A percentile compares a stretch with the other conserved stretches of the same genome.
These are phyloP conservation scores for Cuniculus paca DNA, from an alignment of 2,797 vertebrate species.

Conservation along the genomic window DNA sequence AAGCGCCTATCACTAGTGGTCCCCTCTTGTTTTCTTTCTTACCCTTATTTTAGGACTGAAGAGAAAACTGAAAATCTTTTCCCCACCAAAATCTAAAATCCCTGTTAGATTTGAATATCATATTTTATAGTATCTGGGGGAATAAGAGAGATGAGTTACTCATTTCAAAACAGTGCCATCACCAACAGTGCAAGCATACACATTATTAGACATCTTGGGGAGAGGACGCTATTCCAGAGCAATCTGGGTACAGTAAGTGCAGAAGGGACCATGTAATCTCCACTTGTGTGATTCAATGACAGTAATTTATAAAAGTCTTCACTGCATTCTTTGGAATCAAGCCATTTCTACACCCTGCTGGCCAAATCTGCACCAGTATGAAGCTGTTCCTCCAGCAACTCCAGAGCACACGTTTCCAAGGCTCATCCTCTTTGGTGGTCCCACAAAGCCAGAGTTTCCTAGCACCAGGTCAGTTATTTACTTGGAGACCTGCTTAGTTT, in stretches of 20 bases:
- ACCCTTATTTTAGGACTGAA: background rate
- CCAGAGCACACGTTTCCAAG: background rate
- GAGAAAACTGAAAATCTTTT: background rate
- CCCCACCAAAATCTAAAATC: background rate
- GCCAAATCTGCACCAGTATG: background rate
- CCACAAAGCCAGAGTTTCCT: constrained; percentile 37
- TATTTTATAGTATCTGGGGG: background rate
- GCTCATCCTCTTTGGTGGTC: constrained; percentile 67
- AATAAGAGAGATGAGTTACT: background rate
- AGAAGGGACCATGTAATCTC: accelerated
- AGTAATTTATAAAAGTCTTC: background rate
- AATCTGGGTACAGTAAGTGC: background rate
- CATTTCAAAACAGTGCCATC: background rate
- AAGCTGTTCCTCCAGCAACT: background rate
- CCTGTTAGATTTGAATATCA: background rate
- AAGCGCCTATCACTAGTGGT: background rate
- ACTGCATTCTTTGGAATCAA: background rate
- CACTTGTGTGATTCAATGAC: background rate
- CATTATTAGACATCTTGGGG: background rate
- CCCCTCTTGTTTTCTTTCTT: background rate
- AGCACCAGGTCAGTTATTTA: constrained; percentile 64
- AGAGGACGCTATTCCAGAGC: background rate
- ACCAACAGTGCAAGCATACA: background rate
- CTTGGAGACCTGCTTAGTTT: constrained; percentile 57
- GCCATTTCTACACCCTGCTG: background rate